Evolutionary conservation across 2,113 vertebrate genomes (phyloP).

Genomic region (Pomatostomus ruficeps): DNA sequence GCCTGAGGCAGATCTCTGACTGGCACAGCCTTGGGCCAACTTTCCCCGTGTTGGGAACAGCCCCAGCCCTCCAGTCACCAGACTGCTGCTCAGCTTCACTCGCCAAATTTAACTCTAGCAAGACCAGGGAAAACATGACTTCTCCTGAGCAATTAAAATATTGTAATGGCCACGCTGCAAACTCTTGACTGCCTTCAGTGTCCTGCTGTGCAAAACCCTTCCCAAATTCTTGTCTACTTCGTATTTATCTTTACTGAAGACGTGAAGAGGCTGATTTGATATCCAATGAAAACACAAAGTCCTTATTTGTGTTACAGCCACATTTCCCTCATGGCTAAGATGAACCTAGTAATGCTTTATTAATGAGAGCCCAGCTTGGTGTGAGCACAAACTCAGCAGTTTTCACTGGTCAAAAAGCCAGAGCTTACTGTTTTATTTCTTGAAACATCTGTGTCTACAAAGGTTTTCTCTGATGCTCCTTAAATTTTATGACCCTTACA

Average conservation of each 20-base stretch:
- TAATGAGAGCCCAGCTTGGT: neutral
- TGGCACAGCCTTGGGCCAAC: slow-evolving; percentile 32
- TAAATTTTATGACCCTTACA: neutral
- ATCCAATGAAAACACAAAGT: neutral
- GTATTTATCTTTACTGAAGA: neutral
- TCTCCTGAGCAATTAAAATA: neutral
- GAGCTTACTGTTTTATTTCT: neutral
- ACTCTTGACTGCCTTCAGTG: neutral
- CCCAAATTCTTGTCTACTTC: neutral
- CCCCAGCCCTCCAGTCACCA: neutral
- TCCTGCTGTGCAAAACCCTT: neutral
- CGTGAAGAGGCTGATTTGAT: neutral
- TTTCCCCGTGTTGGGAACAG: neutral
- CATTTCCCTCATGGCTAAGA: neutral
- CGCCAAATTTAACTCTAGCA: neutral
- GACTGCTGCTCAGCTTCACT: neutral
- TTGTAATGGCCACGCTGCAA: neutral
- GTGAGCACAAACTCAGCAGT: neutral
- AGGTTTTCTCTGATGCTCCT: neutral
- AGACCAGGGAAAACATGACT: neutral
- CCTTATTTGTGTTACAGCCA: neutral
- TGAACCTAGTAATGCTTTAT: neutral
- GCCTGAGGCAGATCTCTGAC: neutral
- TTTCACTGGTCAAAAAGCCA: neutral
- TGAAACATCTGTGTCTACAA: neutral